Evolutionary conservation across 1,140 invertebrate genomes (phyloP), one percentile per base, ranked within the genome.

Genomic region (Trichoplusia ni): DNA sequence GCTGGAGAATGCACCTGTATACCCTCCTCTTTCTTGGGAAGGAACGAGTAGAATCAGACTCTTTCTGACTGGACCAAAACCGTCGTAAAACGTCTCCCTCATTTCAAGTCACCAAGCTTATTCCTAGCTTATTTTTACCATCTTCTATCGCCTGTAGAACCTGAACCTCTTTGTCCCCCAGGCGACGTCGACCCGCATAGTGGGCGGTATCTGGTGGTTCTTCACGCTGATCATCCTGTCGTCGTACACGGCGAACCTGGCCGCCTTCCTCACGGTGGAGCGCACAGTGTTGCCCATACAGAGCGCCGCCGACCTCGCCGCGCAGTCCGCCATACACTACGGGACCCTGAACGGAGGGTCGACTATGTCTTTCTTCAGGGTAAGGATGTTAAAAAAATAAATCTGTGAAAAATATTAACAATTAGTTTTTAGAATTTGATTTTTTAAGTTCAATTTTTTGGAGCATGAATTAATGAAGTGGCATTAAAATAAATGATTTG

Each of bases 151-250:
- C 3, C 3, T 3, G 4, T 13, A 8, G 9, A 14, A 29, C 16
- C 4, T 35, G 35, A 11, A 27, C 4, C 42, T 25, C 2, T 27
- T 47, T 23, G 37, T 62, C 9, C 61, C 90, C 59, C 87, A 98
- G 96, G 97, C 98, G 9, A 97, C 97, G 7, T 98, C 97, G 1
- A 98, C 98, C 1, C 92, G 98, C 63, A 97, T 98, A 73, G 96
- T 99, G 8, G 97, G 97, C 7, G 96, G 96, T 4, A 98, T 99
- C 66, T 99, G 98, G 98, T 99, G 98, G 97, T 99, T 99, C 90
- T 99, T 99, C 91, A 99, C 98, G 0, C 92, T 99, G 11, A 99
- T 99, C 80, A 98, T 99, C 79, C 98, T 99, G 62, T 98, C 98
- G 0, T 89, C 86, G 21, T 89, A 89, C 56, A 99, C 98, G 1